phyloP scores from a whole-genome alignment of 2,888 invertebrate genomes.

The Limnephilus marmoratus region DNA sequence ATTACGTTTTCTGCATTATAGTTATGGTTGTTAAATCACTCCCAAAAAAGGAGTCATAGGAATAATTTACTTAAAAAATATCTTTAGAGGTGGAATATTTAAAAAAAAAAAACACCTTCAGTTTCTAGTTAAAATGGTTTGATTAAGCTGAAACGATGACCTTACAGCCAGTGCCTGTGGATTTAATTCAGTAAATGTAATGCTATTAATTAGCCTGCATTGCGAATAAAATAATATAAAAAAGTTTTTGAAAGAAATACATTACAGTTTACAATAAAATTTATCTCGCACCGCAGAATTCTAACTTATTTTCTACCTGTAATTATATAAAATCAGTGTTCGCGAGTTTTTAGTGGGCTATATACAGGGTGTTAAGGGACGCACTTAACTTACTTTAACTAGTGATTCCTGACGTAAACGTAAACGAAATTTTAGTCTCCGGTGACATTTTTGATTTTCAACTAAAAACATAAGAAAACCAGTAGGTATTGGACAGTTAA shows the following conservation, averaged over 20 bases:
- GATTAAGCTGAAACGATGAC: neutral
- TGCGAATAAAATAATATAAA: neutral
- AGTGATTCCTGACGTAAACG: too few relatives aligned
- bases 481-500: too few relatives aligned
- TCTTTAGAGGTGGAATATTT: neutral
- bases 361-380: too few relatives aligned
- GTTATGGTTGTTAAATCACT: neutral
- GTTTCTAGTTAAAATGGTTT: neutral
- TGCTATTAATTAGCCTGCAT: neutral
- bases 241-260: neutral
- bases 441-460: too few relatives aligned
- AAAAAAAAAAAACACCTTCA: neutral
- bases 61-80: neutral
- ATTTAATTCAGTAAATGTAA: neutral
- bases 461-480: too few relatives aligned
- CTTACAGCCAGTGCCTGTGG: neutral
- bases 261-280: too few relatives aligned
- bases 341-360: too few relatives aligned
- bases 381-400: too few relatives aligned
- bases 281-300: too few relatives aligned
- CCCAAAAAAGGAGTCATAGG: neutral
- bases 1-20: neutral
- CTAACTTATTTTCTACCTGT: too few relatives aligned
- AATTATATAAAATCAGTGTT: too few relatives aligned
- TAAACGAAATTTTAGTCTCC: too few relatives aligned